A percentile compares a stretch with the other conserved stretches of the same genome.
phyloP scores from a whole-genome alignment of 2,888 invertebrate species.

The Salticus scenicus region DNA sequence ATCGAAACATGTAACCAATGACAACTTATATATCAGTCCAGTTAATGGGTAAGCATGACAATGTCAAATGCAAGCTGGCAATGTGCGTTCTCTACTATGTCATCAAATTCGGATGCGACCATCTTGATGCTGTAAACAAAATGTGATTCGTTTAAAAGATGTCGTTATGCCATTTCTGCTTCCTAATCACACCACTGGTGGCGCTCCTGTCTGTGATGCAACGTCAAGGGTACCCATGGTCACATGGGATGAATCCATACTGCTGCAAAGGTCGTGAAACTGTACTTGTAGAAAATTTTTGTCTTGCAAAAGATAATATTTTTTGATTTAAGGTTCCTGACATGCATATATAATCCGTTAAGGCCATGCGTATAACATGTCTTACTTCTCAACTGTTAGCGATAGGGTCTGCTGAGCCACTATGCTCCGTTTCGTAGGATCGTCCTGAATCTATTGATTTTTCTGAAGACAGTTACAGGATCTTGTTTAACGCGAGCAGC shows the following conservation, averaged over 20 bases:
- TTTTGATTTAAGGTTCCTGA: not conserved
- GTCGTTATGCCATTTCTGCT: not conserved
- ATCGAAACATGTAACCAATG: too few relatives aligned
- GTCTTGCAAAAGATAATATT: not conserved
- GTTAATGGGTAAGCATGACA: not conserved
- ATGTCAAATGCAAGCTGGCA: not conserved
- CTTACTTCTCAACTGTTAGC: not conserved
- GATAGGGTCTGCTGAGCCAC: not conserved
- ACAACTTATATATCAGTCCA: not conserved
- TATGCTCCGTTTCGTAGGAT: not conserved
- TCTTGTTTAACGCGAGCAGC: not conserved
- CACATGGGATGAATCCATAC: not conserved
- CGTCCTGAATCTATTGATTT: not conserved
- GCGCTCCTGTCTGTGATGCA: slow-evolving; percentile 2
- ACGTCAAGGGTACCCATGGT: not conserved
- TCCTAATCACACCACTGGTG: not conserved
- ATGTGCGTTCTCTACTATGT: not conserved
- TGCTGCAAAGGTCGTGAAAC: not conserved
- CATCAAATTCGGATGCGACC: not conserved
- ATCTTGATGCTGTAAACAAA: not conserved
- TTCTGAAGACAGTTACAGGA: not conserved
- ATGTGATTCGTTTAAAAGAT: not conserved
- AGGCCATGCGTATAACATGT: not conserved
- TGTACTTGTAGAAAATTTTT: not conserved
- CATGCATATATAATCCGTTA: not conserved